Percentiles rank a stretch among this genome's conserved stretches.
phyloP scores from a whole-genome alignment of 2,113 vertebrate genomes.

The Rousettus leschenaultii region DNA sequence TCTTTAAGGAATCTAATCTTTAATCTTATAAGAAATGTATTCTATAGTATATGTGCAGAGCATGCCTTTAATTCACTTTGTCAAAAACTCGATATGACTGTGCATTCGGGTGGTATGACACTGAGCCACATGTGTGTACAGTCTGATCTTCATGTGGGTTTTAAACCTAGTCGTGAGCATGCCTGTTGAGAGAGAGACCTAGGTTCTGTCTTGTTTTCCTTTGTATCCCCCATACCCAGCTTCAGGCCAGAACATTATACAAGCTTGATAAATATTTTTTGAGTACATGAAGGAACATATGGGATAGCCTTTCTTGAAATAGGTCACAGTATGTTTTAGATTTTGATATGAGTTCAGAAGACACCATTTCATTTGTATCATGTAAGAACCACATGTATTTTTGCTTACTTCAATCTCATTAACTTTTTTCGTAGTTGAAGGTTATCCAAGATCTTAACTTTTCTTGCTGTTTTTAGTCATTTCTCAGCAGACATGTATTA shows the following conservation, averaged over 20 bases:
- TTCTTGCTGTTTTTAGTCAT: not conserved
- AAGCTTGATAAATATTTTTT: not conserved
- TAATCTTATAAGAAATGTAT: conserved; percentile 5
- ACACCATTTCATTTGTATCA: not conserved
- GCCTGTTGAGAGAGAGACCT: not conserved
- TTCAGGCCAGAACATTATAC: not conserved
- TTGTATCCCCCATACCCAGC: not conserved
- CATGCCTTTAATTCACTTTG: not conserved
- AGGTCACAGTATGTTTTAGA: conserved; percentile 3
- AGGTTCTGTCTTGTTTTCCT: not conserved
- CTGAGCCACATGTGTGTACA: not conserved
- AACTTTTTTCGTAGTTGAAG: not conserved
- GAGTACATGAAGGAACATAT: not conserved
- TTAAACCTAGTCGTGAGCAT: not conserved
- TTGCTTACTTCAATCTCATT: conserved; percentile 31
- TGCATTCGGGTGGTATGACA: not conserved
- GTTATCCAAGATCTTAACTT: not conserved
- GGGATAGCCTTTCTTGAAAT: not conserved
- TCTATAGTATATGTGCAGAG: not conserved
- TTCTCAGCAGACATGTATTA: not conserved
- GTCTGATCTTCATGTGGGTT: not conserved
- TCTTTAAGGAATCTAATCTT: not conserved
- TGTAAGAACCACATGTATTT: conserved; percentile 24
- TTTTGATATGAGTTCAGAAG: conserved; percentile 18
- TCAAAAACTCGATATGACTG: not conserved